These are phyloP conservation scores for Aphidoletes aphidimyza DNA, from an alignment of 2,888 invertebrate species.

Conservation along the genomic window DNA sequence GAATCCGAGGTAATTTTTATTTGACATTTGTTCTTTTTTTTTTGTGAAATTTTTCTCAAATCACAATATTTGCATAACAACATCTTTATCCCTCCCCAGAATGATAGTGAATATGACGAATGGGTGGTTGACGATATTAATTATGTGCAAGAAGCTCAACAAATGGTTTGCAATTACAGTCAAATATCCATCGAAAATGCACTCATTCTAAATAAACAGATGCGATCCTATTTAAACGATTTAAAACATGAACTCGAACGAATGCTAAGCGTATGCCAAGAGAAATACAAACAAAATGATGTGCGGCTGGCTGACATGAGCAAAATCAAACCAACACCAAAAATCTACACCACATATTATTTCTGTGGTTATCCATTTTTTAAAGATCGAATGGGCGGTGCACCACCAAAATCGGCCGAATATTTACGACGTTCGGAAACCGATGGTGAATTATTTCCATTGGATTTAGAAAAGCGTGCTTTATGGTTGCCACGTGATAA, in stretches of 20 bases:
- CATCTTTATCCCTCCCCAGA: not conserved
- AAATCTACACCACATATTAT: slow-evolving; percentile 61
- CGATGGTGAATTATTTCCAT: slow-evolving; percentile 65
- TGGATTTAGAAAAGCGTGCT: slow-evolving; percentile 65
- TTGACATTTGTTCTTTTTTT: not conserved
- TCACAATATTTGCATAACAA: not conserved
- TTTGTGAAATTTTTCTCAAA: not conserved
- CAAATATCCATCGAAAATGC: slow-evolving; percentile 58
- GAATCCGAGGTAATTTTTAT: no score
- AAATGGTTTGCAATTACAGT: slow-evolving; percentile 54
- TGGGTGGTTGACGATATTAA: not conserved
- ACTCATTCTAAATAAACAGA: slow-evolving; percentile 60
- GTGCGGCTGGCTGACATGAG: slow-evolving; percentile 57
- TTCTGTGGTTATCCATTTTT: slow-evolving; percentile 75
- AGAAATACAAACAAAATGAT: slow-evolving; percentile 61
- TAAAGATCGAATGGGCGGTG: slow-evolving; percentile 70
- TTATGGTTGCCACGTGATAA: slow-evolving; percentile 73
- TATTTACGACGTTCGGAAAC: slow-evolving; percentile 66
- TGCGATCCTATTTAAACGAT: slow-evolving; percentile 61
- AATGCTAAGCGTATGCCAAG: slow-evolving; percentile 59
- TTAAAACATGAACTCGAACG: slow-evolving; percentile 59
- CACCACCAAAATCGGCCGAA: slow-evolving; percentile 72
- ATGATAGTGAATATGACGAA: slow-evolving; percentile 17
- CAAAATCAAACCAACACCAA: slow-evolving; percentile 26
- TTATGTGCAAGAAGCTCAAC: slow-evolving; percentile 14